A percentile compares a stretch with the other conserved stretches of the same genome.
Conservation (phyloP, 2,113 vertebrate genomes). For the human region GRCh38 chr2:181702001-181702500, state of each 20-base stretch:
- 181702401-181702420: too few species aligned
- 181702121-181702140: not conserved
- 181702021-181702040: not conserved
- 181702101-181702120: not conserved
- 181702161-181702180: not conserved
- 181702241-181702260: not conserved
- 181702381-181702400: too few species aligned
- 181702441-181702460: too few species aligned
- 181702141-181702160: not conserved
- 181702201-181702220: not conserved
- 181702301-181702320: not conserved
- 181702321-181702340: too few species aligned
- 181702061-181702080: not conserved
- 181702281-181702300: not conserved
- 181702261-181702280: slow-evolving; percentile 5
- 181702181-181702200: not conserved
- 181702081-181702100: not conserved
- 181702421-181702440: too few species aligned
- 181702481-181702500: too few species aligned
- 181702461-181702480: too few species aligned
- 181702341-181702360: too few species aligned
- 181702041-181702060: not conserved
- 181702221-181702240: not conserved
- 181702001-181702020: not conserved
- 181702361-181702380: too few species aligned